Evolutionary conservation across 2,888 invertebrate genomes (phyloP), one percentile per base, ranked within the genome.

Genomic region (Furcula furcula): DNA sequence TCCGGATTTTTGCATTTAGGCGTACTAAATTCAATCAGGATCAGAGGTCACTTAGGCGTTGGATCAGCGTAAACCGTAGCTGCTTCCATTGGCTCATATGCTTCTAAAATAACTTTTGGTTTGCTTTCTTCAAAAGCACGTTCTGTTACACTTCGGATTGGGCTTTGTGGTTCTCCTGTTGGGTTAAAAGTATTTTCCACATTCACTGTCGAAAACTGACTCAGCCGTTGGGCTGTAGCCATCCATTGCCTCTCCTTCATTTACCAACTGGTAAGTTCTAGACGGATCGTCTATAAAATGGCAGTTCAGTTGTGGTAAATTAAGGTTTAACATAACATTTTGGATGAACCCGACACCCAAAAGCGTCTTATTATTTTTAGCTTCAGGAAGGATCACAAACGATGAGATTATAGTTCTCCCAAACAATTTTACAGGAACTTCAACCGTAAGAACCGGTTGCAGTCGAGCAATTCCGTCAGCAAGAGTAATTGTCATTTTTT

Each of bases 311-410:
- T 53, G 52, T 0, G 50, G 34, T 4, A 47, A 3, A 25, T 49
- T 41, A 0, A 47, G n/a, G 1, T 40, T 20, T 0, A 53, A 45
- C 3, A 39, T 45, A 0, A 37, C 28, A 4, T 28, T 10, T 21
- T 48, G 42, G 4, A 55, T 7, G 14, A 53, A 53, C 3, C 44
- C 50, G 4, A 51, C 43, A 7, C 40, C 49, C 4, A 49, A 16
- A 0, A 49, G 19, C 0, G 34, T 39, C 6, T 31, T 23, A 4
- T 35, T 40, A 9, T 33, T 21, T 4, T 3, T 9, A 13, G 32
- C 12, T 2, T 22, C 29, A 0, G 32, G 40, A 0, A 36, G 2
- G 1, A 36, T 32, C n/a, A 30, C 14, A 7, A 36, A 36, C 1
- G 7, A 29, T 0, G 35, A 32, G 1, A 7, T 9, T 0, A 39